phyloP scores from a whole-genome alignment of 2,888 invertebrate species.

The Apoda limacodes region DNA sequence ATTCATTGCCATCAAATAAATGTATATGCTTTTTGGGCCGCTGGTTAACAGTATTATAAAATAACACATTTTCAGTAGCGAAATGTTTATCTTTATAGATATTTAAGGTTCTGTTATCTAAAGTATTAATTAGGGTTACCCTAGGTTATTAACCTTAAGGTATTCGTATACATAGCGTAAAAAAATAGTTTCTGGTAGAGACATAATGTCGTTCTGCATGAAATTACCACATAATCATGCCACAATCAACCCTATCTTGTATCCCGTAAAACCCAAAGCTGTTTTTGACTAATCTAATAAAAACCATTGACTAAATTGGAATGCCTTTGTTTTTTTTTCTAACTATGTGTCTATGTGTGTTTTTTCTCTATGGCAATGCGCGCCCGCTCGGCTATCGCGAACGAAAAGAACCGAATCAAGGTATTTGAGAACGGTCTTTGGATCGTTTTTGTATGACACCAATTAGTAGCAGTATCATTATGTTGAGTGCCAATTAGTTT shows the following conservation, averaged over 20 bases:
- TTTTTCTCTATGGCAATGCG: constrained; percentile 79
- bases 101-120: too few relatives aligned
- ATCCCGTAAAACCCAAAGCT: constrained; percentile 23
- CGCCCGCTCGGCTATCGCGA: constrained; percentile 73
- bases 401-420: constrained; percentile 70
- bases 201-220: constrained; percentile 40
- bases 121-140: too few relatives aligned
- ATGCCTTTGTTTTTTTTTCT: constrained; percentile 70
- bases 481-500: constrained; percentile 51
- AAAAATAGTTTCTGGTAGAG: constrained; percentile 20
- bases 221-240: constrained; percentile 30
- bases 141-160: too few relatives aligned
- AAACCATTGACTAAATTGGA: constrained; percentile 36
- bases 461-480: constrained; percentile 51
- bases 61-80: too few relatives aligned
- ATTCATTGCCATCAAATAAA: too few relatives aligned
- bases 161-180: too few relatives aligned
- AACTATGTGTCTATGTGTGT: constrained; percentile 76
- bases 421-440: constrained; percentile 40
- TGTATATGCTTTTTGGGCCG: too few relatives aligned
- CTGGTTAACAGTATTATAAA: too few relatives aligned
- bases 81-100: too few relatives aligned
- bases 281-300: constrained; percentile 16
- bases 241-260: constrained; percentile 33
- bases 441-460: constrained; percentile 14